Evolutionary conservation across 2,888 invertebrate species (phyloP), one percentile per base, ranked within the genome.

Genomic region (Vesta saturnalis): DNA sequence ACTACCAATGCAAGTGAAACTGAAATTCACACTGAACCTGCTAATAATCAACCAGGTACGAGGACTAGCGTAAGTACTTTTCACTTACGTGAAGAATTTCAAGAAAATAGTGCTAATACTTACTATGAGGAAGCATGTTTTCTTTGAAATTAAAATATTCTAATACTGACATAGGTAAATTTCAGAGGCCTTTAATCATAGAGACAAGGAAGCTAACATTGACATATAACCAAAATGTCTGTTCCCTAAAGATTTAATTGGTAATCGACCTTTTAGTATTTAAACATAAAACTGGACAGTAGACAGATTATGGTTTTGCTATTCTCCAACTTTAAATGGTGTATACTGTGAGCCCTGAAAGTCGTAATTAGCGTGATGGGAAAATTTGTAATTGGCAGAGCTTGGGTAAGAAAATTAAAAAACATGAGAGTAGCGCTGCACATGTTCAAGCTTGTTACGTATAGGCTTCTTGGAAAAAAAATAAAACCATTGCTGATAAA

Each of bases 31-130:
- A 43, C 43, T 43, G 43, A 43, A 43, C n/a, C 43, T 43, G 43
- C 3, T 43, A 43, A 43, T n/a, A 43, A 43, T 43, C 12, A 43
- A 14, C 43, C 43, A 43, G n/a, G 43, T 43, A 43, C 43, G 14
- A 43, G 43, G 3, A 43, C 43, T 43, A 43, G 43, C 43, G 43
- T 43, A 43, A 43, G 43, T 43, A 43, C 43, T 43, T 43, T 43
- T 43, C 43, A 43, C 14, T 43, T 43, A 43, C 43, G 5, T 43
- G 43, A 43, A 43, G 43, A 43, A 43, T 14, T 43, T 43, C 12
- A n/a, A 43, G 43, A 43, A 8, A 43, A 43, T 43, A 43, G 43
- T 43, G 43, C 43, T 43, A 43, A 43, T 43, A 43, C 43, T 43
- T 43, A 43, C 43, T 43, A 5, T 43, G 43, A 10, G 8, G 43